Evolutionary conservation across 2,113 vertebrate species (phyloP).

Genomic region (Fregetta grallaria): DNA sequence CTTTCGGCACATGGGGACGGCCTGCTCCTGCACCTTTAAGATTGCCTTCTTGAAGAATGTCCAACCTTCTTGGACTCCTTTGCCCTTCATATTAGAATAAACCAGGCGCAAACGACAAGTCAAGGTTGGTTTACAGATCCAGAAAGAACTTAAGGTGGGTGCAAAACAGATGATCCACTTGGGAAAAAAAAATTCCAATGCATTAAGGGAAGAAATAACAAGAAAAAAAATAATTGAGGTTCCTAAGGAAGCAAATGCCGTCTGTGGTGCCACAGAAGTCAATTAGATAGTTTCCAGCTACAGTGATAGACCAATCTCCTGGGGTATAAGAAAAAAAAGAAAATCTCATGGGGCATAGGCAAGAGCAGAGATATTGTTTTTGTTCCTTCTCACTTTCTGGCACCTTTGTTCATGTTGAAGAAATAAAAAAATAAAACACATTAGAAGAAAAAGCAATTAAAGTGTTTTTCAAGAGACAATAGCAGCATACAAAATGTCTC

Average conservation of each 20-base stretch:
- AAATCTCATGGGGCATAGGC: not conserved
- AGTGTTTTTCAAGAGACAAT: not conserved
- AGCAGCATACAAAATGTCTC: not conserved
- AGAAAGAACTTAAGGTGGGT: not conserved
- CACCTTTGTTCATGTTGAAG: not conserved
- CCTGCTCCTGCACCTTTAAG: not conserved
- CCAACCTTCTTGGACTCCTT: not conserved
- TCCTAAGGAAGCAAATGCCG: not conserved
- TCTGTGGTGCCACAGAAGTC: not conserved
- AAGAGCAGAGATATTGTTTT: not conserved
- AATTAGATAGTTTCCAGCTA: constrained; percentile 1
- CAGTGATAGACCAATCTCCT: not conserved
- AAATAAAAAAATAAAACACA: not conserved
- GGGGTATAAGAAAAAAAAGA: not conserved
- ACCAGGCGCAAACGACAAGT: not conserved
- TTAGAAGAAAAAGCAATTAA: not conserved
- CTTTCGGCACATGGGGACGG: not conserved
- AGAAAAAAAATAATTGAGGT: not conserved
- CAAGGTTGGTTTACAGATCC: not conserved
- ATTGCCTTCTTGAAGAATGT: not conserved
- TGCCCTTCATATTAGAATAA: not conserved
- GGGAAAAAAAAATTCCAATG: not conserved
- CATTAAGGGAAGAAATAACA: not conserved
- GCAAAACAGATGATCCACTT: not conserved
- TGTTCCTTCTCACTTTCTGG: not conserved